Evolutionary conservation across 2,888 invertebrate species (phyloP).

Genomic region (Cosmia trapezina): DNA sequence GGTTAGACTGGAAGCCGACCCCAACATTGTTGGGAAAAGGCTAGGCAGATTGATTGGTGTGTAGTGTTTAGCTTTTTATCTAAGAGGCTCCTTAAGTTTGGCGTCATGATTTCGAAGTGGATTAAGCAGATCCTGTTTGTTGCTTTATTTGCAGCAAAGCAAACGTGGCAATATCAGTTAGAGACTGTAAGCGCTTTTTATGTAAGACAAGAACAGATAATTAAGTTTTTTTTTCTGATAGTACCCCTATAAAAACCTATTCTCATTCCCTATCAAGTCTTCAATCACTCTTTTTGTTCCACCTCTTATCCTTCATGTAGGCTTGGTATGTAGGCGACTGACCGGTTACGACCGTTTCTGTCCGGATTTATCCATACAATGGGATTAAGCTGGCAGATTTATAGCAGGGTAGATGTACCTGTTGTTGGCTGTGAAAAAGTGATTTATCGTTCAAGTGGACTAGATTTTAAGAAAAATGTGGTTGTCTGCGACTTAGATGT

Average conservation of each 20-base stretch:
- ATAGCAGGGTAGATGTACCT: constrained; percentile 52
- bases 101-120: not conserved
- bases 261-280: constrained; percentile 3
- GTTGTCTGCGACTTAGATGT: constrained; percentile 1
- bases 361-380: constrained; percentile 53
- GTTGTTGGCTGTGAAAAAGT: constrained; percentile 29
- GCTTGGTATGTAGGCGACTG: constrained; percentile 57
- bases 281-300: constrained; percentile 15
- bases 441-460: constrained; percentile 30
- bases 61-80: too few relatives aligned
- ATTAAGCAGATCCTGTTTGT: not conserved
- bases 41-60: too few relatives aligned
- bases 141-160: not conserved
- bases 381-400: constrained; percentile 59
- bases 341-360: constrained; percentile 50
- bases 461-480: constrained; percentile 18
- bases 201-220: not conserved
- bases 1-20: too few relatives aligned
- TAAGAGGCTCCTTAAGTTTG: too few relatives aligned
- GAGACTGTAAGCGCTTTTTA: too few relatives aligned
- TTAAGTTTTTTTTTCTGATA: constrained; percentile 3
- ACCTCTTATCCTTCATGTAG: constrained; percentile 21
- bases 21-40: too few relatives aligned
- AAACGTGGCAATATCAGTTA: not conserved
- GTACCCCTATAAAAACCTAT: not conserved